Percentiles rank a stretch among this genome's conserved stretches.
Evolutionary conservation across 2,797 vertebrate species (phyloP).

Genomic region (Gobionotothen gibberifrons): DNA sequence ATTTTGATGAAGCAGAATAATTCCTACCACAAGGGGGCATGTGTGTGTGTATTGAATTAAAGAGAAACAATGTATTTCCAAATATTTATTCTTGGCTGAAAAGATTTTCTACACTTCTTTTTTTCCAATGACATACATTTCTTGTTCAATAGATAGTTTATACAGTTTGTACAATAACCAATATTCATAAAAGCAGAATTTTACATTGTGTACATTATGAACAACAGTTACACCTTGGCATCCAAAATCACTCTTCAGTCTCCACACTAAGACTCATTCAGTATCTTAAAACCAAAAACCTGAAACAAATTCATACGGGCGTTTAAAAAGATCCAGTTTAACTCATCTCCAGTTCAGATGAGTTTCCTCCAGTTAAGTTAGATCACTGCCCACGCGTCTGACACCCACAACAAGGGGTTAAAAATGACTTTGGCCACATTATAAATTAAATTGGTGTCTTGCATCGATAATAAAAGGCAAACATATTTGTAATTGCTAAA

Average conservation of each 20-base stretch:
- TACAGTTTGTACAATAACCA: slow-evolving; percentile 86
- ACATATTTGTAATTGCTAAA: slow-evolving; percentile 15
- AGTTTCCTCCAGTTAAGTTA: slow-evolving; percentile 22
- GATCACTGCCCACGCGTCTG: background rate
- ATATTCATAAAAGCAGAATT: slow-evolving; percentile 84
- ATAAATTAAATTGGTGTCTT: slow-evolving; percentile 20
- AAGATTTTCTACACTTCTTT: slow-evolving; percentile 78
- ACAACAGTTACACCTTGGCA: slow-evolving; percentile 48
- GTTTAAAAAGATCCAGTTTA: slow-evolving; percentile 28
- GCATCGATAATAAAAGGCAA: background rate
- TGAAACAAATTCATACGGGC: slow-evolving; percentile 22
- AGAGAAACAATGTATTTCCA: slow-evolving; percentile 55
- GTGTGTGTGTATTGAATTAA: background rate
- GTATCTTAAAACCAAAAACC: slow-evolving; percentile 39
- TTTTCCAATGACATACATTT: slow-evolving; percentile 81
- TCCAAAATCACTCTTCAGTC: slow-evolving; percentile 40
- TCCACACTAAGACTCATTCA: slow-evolving; percentile 62
- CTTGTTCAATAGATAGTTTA: slow-evolving; percentile 86
- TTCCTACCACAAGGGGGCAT: slow-evolving; percentile 54
- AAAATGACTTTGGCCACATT: slow-evolving; percentile 38
- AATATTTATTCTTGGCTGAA: slow-evolving; percentile 91
- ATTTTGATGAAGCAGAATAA: background rate
- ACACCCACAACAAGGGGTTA: slow-evolving; percentile 15
- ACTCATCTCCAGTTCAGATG: background rate
- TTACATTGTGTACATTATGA: slow-evolving; percentile 83